Evolutionary conservation across 2,797 vertebrate genomes (phyloP), one percentile per base, ranked within the genome.

Genomic region (Pangasius macronema): DNA sequence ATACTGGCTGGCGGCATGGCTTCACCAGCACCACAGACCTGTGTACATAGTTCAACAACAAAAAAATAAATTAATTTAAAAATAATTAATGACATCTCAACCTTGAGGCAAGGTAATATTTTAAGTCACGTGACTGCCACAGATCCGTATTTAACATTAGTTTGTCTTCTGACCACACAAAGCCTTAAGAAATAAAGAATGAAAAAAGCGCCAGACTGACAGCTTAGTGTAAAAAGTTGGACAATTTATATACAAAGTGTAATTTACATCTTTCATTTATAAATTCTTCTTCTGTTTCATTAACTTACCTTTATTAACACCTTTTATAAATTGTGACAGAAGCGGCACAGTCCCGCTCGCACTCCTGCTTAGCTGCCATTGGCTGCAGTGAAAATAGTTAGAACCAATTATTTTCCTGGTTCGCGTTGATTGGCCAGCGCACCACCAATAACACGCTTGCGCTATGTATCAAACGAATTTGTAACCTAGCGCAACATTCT

Each of bases 381-480:
- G 63, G 24, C n/a, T 81, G 53, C 63, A 8, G 0, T 18, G 63
- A 59, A 36, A 46, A 39, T 63, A 18, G 0, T 30, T 72, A 8
- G 39, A 84, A 75, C 82, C 86, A 87, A 84, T 79, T 51, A 79
- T 61, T 22, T 59, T 73, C 33, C 11, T 55, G 11, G 11, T 16
- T 39, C 59, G 33, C 16, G 10, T 22, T 68, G 73, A 85, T 84
- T 84, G 83, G 83, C 67, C 51, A 39, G 51, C 22, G 51, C 3
- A 57, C 83, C 72, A 72, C 83, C 83, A 84, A 72, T 84, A 9
- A 84, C 27, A 36, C 1, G 16, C 42, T 22, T 68, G 1, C 11
- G 39, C 39, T 11, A 82, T 10, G 7, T 30, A 49, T 49, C 57
- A 42, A 46, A 82, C n/a, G 6, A 24, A 82, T 22, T 65, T n/a